Conservation (phyloP, 2,797 vertebrate genomes). For the Lateolabrax maculatus region DNA sequence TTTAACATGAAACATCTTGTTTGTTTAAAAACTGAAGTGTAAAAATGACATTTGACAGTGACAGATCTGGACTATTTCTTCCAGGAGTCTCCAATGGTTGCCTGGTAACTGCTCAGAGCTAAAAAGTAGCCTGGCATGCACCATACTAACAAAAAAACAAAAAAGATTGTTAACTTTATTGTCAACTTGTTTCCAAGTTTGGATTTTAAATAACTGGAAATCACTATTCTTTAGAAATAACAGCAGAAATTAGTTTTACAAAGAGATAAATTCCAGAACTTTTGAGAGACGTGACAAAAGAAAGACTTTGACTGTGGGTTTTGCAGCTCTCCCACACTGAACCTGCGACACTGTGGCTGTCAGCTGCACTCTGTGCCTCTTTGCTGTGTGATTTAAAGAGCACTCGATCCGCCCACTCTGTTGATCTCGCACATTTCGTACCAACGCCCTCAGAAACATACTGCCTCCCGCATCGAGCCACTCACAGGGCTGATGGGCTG, state of each 20-base stretch:
- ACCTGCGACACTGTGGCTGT: slow-evolving; percentile 19
- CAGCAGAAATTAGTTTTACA: neutral
- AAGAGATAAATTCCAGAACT: neutral
- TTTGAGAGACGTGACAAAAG: slow-evolving; percentile 13
- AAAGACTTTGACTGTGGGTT: neutral
- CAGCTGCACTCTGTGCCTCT: slow-evolving; percentile 40
- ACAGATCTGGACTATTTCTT: neutral
- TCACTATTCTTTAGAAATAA: neutral
- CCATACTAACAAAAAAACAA: too few relatives aligned
- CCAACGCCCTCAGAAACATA: slow-evolving; percentile 43
- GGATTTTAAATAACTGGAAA: neutral
- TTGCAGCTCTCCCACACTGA: slow-evolving; percentile 29
- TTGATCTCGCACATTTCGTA: slow-evolving; percentile 50
- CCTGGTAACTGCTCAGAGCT: neutral
- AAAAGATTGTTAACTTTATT: too few relatives aligned
- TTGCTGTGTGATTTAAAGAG: slow-evolving; percentile 42
- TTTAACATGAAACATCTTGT: neutral
- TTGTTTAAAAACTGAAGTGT: neutral
- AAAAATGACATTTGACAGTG: neutral
- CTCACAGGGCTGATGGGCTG: slow-evolving; percentile 46
- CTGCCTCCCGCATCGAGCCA: slow-evolving; percentile 22
- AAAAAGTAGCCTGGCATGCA: neutral
- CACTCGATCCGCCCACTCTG: slow-evolving; percentile 49
- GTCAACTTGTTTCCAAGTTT: neutral
- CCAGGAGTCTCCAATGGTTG: neutral